A percentile compares a stretch with the other conserved stretches of the same genome.
These are phyloP conservation scores for Galerucella calmariensis DNA, from an alignment of 2,888 invertebrate species.

Conservation along the genomic window DNA sequence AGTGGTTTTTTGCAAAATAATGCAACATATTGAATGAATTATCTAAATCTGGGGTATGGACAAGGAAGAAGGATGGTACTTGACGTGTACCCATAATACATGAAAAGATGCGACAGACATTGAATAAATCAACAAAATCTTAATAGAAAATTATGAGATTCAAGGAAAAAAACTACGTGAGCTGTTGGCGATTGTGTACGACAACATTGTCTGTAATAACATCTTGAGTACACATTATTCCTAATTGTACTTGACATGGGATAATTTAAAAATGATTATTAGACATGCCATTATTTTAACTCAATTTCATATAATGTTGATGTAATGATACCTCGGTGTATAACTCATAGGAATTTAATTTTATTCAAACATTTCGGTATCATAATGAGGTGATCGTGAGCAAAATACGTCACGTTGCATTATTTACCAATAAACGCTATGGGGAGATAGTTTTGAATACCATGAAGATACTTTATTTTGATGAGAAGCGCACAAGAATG, in stretches of 20 bases:
- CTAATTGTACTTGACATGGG: conserved; percentile 2
- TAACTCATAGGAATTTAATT: conserved; percentile 10
- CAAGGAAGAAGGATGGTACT: too few relatives aligned
- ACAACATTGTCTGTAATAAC: background rate
- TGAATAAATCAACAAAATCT: too few relatives aligned
- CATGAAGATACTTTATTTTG: background rate
- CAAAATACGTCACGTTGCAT: conserved; percentile 2
- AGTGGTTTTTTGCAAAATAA: too few relatives aligned
- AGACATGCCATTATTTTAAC: conserved; percentile 11
- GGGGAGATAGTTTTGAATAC: background rate
- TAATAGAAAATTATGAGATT: too few relatives aligned
- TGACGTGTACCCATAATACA: too few relatives aligned
- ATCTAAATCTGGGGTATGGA: too few relatives aligned
- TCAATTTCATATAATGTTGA: conserved; percentile 4
- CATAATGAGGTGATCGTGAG: conserved; percentile 5
- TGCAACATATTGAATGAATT: too few relatives aligned
- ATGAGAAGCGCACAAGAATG: background rate
- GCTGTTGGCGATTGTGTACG: too few relatives aligned
- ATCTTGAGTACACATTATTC: background rate
- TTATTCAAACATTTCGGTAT: conserved; percentile 5
- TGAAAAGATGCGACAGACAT: too few relatives aligned
- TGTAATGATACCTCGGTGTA: conserved; percentile 11
- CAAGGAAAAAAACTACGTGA: too few relatives aligned
- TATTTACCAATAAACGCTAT: background rate
- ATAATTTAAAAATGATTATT: conserved; percentile 8